Evolutionary conservation across 2,113 vertebrate genomes (phyloP), one percentile per base, ranked within the genome.

Genomic region (Apteryx mantelli): DNA sequence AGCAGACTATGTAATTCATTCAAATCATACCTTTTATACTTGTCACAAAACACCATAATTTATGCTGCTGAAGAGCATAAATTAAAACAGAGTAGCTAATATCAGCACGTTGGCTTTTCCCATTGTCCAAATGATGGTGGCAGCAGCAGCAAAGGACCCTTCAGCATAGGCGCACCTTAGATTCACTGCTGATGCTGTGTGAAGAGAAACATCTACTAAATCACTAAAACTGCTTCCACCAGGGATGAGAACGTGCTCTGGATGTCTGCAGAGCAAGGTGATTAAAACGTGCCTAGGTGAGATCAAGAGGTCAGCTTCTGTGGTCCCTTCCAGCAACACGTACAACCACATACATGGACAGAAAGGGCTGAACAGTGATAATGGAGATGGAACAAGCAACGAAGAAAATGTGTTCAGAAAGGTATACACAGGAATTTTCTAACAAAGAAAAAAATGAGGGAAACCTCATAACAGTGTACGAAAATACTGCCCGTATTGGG

Each of bases 1-100:
- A 95, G 42, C 34, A 84, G 81, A 96, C 93, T 28, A 22, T 7
- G 12, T 93, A 92, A 93, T 89, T 92, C 34, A 36, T 58, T 82
- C 69, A 93, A 94, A 91, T 91, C 60, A 91, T 50, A 94, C 65
- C 78, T 87, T 96, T 91, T 88, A 93, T 21, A n/a, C 44, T 55
- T n/a, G 11, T 78, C 68, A 46, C 74, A 89, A 90, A 90, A 66
- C 53, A 74, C 58, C 68, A 55, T 88, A 89, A 96, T 80, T 96
- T 86, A 66, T 58, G 64, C 50, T 28, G 50, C 16, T 91, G 85
- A 96, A 93, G 15, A 88, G 82, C 30, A 93, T 90, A 94, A 96
- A 86, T 88, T 80, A 88, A 86, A 79, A 65, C 38, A 61, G 60
- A 81, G 58, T 70, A 70, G 44, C 48, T 94, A 88, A 63, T 80